Base-by-base conservation (phyloP, 2,113 vertebrate species). In the Tylochromis polylepis region DNA sequence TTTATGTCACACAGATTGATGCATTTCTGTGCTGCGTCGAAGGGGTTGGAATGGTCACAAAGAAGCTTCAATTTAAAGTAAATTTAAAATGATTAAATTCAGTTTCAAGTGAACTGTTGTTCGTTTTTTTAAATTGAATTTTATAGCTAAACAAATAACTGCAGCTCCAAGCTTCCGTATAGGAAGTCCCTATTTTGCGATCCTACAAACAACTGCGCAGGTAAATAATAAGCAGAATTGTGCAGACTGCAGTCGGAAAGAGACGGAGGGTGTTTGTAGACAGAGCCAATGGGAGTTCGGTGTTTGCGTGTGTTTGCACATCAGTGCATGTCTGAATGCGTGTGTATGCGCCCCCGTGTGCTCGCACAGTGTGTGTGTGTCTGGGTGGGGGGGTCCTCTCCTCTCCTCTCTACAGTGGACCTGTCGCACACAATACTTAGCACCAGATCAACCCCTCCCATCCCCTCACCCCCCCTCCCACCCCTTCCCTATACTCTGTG, bases 381-480 rank as follows among this genome's bases (percentile, higher is more conserved):
- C 20, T 8, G 34, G 7, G 24, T 4, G 27, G 0, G 85, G 43
- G 72, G 60, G 91, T 93, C 95, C 95, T 16, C 16, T 36, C 11
- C 94, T 72, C 94, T 96, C 94, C 94, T 94, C 91, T 91, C 91
- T 62, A 78, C 86, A 56, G 87, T 82, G 91, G 94, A 96, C 91
- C 95, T 96, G 95, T 95, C 96, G 92, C 91, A 88, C 95, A 95
- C 88, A 94, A 93, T 95, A 95, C 96, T 96, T 96, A 95, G 93
- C 95, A 94, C 93, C 92, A 94, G 95, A 93, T 92, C 94, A 91
- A 46, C 82, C 86, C 85, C 83, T 58, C 12, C 60, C 57, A 14
- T 16, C 31, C 27, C 38, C 58, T n/a, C 62, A 41, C 36, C 62
- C 62, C 31, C 10, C 24, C 65, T 29, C 51, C 70, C 53, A 51